A percentile compares a stretch with the other conserved stretches of the same genome.
These are phyloP conservation scores for Lophochroa leadbeateri DNA, from an alignment of 2,113 vertebrate genomes.

Conservation along the genomic window DNA sequence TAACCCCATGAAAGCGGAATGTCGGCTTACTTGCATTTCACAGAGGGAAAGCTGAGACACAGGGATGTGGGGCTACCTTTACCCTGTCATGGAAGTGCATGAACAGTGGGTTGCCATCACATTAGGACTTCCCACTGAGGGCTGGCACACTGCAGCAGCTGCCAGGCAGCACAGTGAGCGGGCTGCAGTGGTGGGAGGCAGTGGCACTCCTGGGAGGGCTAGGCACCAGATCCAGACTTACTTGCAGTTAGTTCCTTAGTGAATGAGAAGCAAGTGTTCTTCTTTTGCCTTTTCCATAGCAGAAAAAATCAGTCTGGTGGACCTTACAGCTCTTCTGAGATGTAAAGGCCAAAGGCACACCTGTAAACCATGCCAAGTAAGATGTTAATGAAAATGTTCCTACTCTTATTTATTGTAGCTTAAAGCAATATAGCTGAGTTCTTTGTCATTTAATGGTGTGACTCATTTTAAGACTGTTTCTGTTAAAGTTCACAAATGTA, in stretches of 20 bases:
- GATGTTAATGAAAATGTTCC: background rate
- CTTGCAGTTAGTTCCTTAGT: background rate
- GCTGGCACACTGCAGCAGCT: rapidly evolving
- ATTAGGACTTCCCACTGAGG: background rate
- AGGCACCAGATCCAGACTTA: background rate
- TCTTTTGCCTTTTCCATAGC: background rate
- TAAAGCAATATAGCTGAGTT: background rate
- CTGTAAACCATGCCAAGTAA: background rate
- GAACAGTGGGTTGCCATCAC: background rate
- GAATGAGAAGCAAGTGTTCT: background rate
- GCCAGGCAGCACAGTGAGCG: background rate
- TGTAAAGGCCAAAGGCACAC: background rate
- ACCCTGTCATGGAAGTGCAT: background rate
- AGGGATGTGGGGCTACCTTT: background rate
- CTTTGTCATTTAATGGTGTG: background rate
- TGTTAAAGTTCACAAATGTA: constrained; percentile 10
- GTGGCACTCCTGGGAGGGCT: too few relatives aligned
- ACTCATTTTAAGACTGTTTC: constrained; percentile 35
- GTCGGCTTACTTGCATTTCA: background rate
- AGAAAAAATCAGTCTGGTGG: background rate
- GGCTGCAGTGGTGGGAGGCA: background rate
- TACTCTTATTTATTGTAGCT: background rate
- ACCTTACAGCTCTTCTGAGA: background rate
- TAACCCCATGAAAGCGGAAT: background rate
- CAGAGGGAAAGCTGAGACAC: background rate